phyloP scores from a whole-genome alignment of 2,888 invertebrate species.

The Drosophila nr. perissopoda region DNA sequence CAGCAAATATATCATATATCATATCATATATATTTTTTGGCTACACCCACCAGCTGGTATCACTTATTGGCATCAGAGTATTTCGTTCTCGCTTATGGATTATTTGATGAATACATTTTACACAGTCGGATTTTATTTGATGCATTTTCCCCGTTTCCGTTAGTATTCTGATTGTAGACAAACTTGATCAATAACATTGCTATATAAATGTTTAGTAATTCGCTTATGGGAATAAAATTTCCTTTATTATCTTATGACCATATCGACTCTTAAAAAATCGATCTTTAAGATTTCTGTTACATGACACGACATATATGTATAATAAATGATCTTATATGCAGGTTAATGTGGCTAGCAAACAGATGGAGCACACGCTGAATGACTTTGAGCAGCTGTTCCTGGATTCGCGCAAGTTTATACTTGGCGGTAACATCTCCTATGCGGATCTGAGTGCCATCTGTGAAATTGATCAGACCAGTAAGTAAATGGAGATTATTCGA shows the following conservation, averaged over 20 bases:
- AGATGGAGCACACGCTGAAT: constrained; percentile 87
- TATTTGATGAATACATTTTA: background rate
- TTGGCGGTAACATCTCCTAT: constrained; percentile 88
- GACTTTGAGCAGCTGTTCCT: constrained; percentile 87
- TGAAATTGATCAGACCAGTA: constrained; percentile 92
- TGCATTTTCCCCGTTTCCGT: background rate
- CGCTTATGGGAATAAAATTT: background rate
- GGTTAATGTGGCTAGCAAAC: constrained; percentile 78
- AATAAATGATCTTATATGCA: constrained; percentile 29
- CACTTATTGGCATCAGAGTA: background rate
- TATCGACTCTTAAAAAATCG: background rate
- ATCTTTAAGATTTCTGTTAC: background rate
- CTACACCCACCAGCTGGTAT: background rate
- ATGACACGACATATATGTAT: background rate
- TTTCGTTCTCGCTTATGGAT: background rate
- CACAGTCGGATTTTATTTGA: background rate
- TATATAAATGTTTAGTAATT: background rate
- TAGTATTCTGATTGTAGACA: background rate
- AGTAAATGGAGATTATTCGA: constrained; percentile 44
- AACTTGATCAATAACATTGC: background rate
- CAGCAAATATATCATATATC: background rate
- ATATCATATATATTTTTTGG: background rate
- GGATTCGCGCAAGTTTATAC: constrained; percentile 85
- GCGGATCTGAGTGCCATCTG: constrained; percentile 91
- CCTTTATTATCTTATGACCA: too few species aligned